These are phyloP conservation scores for Camponotus vicinus DNA, from an alignment of 1,140 invertebrate genomes.

Conservation along the genomic window DNA sequence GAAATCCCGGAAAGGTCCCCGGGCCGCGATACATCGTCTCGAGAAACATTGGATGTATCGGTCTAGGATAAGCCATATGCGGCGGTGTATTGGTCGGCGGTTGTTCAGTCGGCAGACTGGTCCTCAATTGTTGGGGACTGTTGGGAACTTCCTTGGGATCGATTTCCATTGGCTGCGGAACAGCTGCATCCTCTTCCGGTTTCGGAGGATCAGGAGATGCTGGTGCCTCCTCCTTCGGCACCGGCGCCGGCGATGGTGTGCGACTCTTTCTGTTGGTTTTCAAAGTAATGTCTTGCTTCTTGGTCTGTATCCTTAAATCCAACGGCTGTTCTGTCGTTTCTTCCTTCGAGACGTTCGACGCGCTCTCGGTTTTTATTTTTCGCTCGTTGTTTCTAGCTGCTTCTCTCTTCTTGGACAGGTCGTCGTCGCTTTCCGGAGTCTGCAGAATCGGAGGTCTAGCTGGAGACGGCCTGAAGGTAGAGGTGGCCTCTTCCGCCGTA, in stretches of 20 bases:
- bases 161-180: constrained; percentile 72
- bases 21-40: constrained; percentile 90
- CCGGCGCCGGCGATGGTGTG: constrained; percentile 64
- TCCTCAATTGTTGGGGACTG: constrained; percentile 56
- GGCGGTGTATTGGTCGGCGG: constrained; percentile 82
- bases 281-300: constrained; percentile 82
- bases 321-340: constrained; percentile 89
- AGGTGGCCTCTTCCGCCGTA: constrained; percentile 88
- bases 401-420: constrained; percentile 71
- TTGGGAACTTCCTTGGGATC: constrained; percentile 56
- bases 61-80: constrained; percentile 92
- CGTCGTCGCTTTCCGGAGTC: constrained; percentile 80
- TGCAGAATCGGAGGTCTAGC: constrained; percentile 85
- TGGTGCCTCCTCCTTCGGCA: constrained; percentile 36
- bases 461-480: constrained; percentile 89
- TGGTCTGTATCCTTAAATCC: constrained; percentile 90
- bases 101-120: constrained; percentile 74
- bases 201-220: constrained; percentile 77
- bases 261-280: constrained; percentile 61
- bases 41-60: constrained; percentile 92
- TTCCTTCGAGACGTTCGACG: constrained; percentile 37
- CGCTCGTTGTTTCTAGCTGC: constrained; percentile 55
- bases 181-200: constrained; percentile 85
- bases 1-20: constrained; percentile 87
- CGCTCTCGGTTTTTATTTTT: constrained; percentile 61